Conservation (phyloP, 2,113 vertebrate genomes). For the Crypturellus undulatus region DNA sequence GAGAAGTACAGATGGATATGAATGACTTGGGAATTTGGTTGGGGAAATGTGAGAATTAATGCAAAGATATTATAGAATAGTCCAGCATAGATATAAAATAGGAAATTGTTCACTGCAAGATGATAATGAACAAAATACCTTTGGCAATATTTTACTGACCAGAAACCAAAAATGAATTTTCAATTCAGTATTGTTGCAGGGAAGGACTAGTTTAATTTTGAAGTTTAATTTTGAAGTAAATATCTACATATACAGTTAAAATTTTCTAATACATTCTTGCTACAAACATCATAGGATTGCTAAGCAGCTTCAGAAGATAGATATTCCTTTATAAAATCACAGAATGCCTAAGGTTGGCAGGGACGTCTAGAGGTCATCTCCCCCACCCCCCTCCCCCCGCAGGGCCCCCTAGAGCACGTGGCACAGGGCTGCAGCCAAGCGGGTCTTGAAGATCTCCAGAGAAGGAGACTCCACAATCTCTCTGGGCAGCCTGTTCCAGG, state of each 20-base stretch:
- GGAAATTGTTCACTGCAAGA: background rate
- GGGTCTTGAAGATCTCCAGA: too few species aligned
- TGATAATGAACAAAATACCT: conserved; percentile 4
- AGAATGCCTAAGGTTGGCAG: too few species aligned
- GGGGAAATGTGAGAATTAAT: conserved; percentile 6
- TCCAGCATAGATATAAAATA: background rate
- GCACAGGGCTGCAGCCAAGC: too few species aligned
- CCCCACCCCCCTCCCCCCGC: too few species aligned
- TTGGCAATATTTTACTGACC: background rate
- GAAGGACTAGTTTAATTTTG: background rate
- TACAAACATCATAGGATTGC: background rate
- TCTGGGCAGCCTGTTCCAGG: too few species aligned
- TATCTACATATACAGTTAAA: background rate
- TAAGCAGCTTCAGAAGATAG: background rate
- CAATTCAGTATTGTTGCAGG: background rate
- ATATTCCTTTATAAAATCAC: background rate
- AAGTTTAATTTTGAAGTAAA: background rate
- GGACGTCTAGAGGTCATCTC: too few species aligned
- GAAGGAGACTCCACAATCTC: too few species aligned
- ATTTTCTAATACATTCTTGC: background rate
- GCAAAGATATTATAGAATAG: conserved; percentile 14
- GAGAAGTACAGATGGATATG: background rate
- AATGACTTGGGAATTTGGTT: conserved; percentile 29
- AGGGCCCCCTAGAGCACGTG: too few species aligned
- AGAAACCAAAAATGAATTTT: conserved; percentile 11